These are phyloP conservation scores for Diadophis punctatus DNA, from an alignment of 2,113 vertebrate species.

Conservation along the genomic window DNA sequence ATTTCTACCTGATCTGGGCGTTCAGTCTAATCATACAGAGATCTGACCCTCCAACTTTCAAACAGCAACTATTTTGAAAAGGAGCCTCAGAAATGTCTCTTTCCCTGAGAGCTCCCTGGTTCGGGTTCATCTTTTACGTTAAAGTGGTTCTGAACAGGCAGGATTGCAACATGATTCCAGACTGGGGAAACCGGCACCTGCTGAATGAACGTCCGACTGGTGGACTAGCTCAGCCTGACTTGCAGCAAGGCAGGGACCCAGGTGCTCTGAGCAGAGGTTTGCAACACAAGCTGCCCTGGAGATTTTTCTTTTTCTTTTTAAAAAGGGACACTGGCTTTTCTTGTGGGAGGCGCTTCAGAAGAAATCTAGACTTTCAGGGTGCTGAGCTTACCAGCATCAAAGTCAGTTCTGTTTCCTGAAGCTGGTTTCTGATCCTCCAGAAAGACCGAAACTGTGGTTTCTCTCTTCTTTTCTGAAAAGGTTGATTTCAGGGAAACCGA, in stretches of 20 bases:
- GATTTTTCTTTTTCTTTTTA: background rate
- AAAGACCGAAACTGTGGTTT: slow-evolving; percentile 50
- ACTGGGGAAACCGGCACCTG: background rate
- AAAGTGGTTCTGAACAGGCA: background rate
- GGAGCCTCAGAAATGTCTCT: no score
- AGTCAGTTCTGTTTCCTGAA: slow-evolving; percentile 66
- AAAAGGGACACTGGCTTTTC: background rate
- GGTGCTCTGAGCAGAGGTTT: background rate
- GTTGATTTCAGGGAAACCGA: slow-evolving; percentile 62
- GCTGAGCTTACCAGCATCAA: slow-evolving; percentile 54
- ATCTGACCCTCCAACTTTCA: background rate
- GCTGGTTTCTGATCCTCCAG: slow-evolving; percentile 64
- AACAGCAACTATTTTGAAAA: background rate
- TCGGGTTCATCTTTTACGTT: background rate
- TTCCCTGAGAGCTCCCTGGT: background rate
- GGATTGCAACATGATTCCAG: background rate
- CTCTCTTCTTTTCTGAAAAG: background rate
- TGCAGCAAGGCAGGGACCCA: background rate
- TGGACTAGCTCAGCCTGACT: background rate
- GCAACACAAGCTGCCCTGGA: background rate
- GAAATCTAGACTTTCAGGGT: slow-evolving; percentile 35
- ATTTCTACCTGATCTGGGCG: background rate
- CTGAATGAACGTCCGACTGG: background rate
- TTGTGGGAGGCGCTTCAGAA: slow-evolving; percentile 30
- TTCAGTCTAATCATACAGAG: background rate